Evolutionary conservation across 2,888 invertebrate species (phyloP), one percentile per base, ranked within the genome.

Genomic region (Melanophora roralis): DNA sequence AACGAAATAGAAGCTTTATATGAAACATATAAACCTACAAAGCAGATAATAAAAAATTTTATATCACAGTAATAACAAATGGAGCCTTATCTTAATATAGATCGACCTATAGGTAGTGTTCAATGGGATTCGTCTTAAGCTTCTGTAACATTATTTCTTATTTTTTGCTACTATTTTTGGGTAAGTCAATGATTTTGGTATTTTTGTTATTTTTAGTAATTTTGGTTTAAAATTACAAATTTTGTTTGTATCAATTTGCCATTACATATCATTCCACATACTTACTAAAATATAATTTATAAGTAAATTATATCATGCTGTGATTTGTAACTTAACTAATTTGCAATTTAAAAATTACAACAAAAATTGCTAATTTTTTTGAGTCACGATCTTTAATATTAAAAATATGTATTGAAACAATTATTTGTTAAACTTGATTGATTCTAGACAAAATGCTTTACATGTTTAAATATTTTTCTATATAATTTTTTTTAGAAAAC

Each of bases 121-220:
- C n/a, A n/a, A n/a, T n/a, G 1, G n/a, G 12, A 49, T 51, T 51
- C 27, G n/a, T 51, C 21, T 23, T 23, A 21, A 5, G 1, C 59
- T 38, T 36, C 32, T 47, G 27, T 59, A 14, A 21, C 1, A 5
- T 3, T 47, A 62, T 62, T 62, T 55, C 43, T 16, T 49, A 40
- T 21, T 32, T 38, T 0, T 27, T 32, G 19, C 1, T 59, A 12
- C 11, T 64, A n/a, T 67, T 34, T 49, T 53, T 3, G 40, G 5
- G 1, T 8, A 16, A 12, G 11, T 27, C 59, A 34, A 19, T 68
- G 68, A 75, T 76, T 67, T 76, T 62, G 36, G 45, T 62, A n/a
- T 62, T 75, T 72, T 60, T 72, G 64, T 76, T 72, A 72, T 80
- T 80, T 72, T 68, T 71, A 67, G 79, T 71, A 71, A 75, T 67